Percentiles rank a stretch among this genome's conserved stretches.
These are phyloP conservation scores for Tuberolachnus salignus DNA, from an alignment of 2,888 invertebrate genomes.

Conservation along the genomic window DNA sequence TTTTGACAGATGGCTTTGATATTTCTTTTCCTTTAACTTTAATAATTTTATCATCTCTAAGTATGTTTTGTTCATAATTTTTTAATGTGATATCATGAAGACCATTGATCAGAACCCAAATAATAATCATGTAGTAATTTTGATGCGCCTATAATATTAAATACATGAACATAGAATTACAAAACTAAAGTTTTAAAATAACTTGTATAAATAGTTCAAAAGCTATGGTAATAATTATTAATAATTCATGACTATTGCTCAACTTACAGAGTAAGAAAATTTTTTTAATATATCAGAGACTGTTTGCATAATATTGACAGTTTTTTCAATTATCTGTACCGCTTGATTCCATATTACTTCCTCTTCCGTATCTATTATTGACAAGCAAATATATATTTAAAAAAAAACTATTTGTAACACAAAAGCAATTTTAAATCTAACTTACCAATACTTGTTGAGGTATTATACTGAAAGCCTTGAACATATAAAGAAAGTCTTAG, in stretches of 20 bases:
- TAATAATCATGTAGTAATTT: slow-evolving; percentile 86
- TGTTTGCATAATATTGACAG: slow-evolving; percentile 35
- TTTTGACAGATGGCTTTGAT: slow-evolving; percentile 69
- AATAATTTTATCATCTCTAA: slow-evolving; percentile 60
- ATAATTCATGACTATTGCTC: neutral
- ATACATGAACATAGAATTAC: neutral
- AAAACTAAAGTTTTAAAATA: neutral
- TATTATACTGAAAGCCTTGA: slow-evolving; percentile 59
- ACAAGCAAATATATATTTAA: no score
- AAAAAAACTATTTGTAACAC: neutral
- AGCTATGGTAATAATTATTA: neutral
- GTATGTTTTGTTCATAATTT: slow-evolving; percentile 65
- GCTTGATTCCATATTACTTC: slow-evolving; percentile 54
- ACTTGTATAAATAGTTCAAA: neutral
- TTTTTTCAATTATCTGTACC: slow-evolving; percentile 52
- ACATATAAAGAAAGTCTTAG: slow-evolving; percentile 67
- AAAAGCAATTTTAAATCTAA: neutral
- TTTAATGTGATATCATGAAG: slow-evolving; percentile 80
- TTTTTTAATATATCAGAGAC: slow-evolving; percentile 37
- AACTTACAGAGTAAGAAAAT: slow-evolving; percentile 40
- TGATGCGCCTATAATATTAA: slow-evolving; percentile 73
- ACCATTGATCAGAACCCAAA: slow-evolving; percentile 86
- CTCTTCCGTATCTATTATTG: slow-evolving; percentile 39
- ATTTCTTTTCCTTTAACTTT: slow-evolving; percentile 66
- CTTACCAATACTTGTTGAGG: slow-evolving; percentile 46